Percentiles rank a stretch among this genome's conserved stretches.
Conservation (phyloP, 2,888 invertebrate genomes). For the Tillus elongatus region DNA sequence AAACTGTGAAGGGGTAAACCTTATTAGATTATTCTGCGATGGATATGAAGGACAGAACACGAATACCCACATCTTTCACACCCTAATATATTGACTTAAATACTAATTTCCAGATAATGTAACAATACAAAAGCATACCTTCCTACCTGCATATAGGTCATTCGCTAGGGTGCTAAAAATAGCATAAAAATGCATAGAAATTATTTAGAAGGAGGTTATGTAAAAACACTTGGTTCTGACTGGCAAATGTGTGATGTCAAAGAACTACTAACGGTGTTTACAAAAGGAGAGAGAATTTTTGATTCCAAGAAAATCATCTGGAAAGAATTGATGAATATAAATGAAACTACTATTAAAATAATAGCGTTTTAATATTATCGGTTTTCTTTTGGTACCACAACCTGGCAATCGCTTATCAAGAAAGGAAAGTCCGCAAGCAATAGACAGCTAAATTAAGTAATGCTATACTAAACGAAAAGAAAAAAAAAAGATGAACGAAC, state of each 20-base stretch:
- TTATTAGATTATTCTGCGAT: conserved; percentile 23
- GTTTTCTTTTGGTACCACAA: not conserved
- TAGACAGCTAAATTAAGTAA: conserved; percentile 1
- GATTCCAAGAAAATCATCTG: conserved; percentile 12
- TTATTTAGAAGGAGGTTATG: conserved; percentile 13
- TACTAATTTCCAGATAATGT: conserved; percentile 5
- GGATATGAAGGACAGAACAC: conserved; percentile 19
- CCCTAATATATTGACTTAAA: conserved; percentile 7
- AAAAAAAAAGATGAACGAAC: conserved; percentile 3
- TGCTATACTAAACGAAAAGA: conserved; percentile 1
- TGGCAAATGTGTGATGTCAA: conserved; percentile 10
- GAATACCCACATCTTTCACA: conserved; percentile 9
- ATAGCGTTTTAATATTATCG: conserved; percentile 6
- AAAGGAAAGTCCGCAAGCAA: conserved; percentile 6
- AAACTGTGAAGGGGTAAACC: conserved; percentile 7
- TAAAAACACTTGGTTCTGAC: conserved; percentile 8
- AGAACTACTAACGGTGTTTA: conserved; percentile 7
- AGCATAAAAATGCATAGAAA: conserved; percentile 7
- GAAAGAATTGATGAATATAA: conserved; percentile 5
- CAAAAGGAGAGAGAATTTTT: conserved; percentile 12
- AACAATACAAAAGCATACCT: conserved; percentile 5
- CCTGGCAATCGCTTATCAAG: conserved; percentile 6
- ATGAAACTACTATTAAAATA: conserved; percentile 6
- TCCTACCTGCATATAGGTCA: conserved; percentile 7
- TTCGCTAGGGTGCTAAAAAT: conserved; percentile 8